phyloP scores from a whole-genome alignment of 2,888 invertebrate genomes.

The Erpobdella octoculata region DNA sequence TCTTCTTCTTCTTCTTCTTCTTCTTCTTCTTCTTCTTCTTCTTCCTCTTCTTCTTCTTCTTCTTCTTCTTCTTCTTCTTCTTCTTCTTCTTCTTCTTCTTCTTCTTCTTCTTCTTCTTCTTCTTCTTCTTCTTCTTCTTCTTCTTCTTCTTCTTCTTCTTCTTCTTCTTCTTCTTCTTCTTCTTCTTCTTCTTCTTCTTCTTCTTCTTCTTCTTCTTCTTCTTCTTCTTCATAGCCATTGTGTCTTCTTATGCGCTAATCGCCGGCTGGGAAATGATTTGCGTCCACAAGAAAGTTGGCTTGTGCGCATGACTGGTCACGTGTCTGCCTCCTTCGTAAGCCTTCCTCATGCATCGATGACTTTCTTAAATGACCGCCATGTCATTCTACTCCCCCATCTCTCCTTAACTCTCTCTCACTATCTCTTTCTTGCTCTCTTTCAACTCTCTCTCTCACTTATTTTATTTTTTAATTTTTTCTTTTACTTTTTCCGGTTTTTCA shows the following conservation, averaged over 20 bases:
- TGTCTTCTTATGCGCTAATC: no score
- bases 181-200: background rate
- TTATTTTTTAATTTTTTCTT: no score
- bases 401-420: no score
- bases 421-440: no score
- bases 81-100: conserved; percentile 1
- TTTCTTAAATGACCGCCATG: background rate
- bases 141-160: conserved; percentile 1
- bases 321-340: background rate
- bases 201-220: background rate
- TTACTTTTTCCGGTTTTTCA: no score
- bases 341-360: background rate
- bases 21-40: background rate
- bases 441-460: no score
- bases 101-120: conserved; percentile 1
- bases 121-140: conserved; percentile 30
- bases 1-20: background rate
- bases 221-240: no score
- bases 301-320: background rate
- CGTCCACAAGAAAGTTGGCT: no score
- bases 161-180: conserved; percentile 1
- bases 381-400: no score
- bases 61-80: conserved; percentile 1
- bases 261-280: no score
- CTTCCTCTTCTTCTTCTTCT: no score